Evolutionary conservation across 1,140 invertebrate species (phyloP), one percentile per base, ranked within the genome.

Genomic region (Phthorimaea operculella): DNA sequence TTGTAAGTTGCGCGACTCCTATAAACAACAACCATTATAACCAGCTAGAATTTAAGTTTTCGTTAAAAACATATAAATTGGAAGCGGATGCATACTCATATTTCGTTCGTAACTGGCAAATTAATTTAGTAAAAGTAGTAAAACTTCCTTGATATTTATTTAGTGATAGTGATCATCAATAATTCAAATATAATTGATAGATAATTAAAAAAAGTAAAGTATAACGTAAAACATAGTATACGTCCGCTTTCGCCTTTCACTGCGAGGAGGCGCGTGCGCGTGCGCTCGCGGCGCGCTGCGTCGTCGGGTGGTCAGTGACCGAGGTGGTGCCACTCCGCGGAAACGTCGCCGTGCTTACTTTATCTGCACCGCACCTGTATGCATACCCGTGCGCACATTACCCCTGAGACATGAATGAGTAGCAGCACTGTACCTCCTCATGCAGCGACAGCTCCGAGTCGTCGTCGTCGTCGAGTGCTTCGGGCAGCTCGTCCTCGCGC

Each of bases 1-100:
- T 18, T 79, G 63, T 0, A 84, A 62, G 55, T 84, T 84, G 9
- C 81, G 71, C 1, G 79, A 71, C 58, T 84, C 81, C 81, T 84
- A 64, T 0, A 58, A 67, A 49, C 10, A 36, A 33, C 36, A 33
- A 17, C n/a, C 5, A 42, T 8, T 14, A 9, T 14, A 4, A 4
- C 8, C 6, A 28, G 21, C 21, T 28, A 28, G 21, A 4, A 2
- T 4, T 28, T 28, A 4, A 28, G 6, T 28, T 28, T 28, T 28
- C 21, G 21, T 28, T 6, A 28, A 28, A 28, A n/a, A n/a, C n/a
- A n/a, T n/a, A n/a, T n/a, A n/a, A n/a, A n/a, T n/a, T n/a, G n/a
- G n/a, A n/a, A n/a, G n/a, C n/a, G n/a, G n/a, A n/a, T n/a, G n/a
- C 21, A 28, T 28, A 28, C 21, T 28, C 21, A 28, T 28, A 28